Evolutionary conservation across 2,888 invertebrate genomes (phyloP).

Genomic region (Nasonia oneida): DNA sequence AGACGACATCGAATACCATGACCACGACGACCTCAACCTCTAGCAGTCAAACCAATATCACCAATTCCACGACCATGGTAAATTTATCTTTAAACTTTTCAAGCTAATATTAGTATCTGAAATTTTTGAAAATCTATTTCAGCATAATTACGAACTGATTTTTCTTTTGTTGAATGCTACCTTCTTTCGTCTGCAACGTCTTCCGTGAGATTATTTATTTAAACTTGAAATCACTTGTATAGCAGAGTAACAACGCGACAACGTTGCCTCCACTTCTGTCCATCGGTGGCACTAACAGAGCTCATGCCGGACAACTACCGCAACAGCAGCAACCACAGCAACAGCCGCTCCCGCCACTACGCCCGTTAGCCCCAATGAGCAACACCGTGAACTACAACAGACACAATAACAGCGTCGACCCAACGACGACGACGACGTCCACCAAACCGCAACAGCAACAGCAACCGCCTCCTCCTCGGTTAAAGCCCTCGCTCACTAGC

Average conservation of each 20-base stretch:
- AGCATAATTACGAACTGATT: neutral
- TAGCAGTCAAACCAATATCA: constrained; percentile 74
- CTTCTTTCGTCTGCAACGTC: neutral
- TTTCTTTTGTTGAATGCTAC: neutral
- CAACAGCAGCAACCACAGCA: constrained; percentile 68
- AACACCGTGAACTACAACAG: constrained; percentile 69
- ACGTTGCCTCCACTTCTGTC: constrained; percentile 70
- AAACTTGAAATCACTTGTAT: neutral
- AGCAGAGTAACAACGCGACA: constrained; percentile 55
- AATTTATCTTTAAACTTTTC: constrained; percentile 10
- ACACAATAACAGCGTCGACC: constrained; percentile 70
- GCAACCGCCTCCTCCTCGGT: constrained; percentile 73
- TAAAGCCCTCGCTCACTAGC: constrained; percentile 72
- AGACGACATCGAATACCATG: constrained; percentile 70
- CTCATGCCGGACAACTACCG: constrained; percentile 66
- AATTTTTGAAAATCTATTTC: neutral
- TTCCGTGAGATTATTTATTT: neutral
- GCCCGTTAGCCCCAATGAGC: constrained; percentile 71
- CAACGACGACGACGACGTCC: constrained; percentile 61
- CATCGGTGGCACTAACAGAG: constrained; percentile 66
- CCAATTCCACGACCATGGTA: constrained; percentile 71
- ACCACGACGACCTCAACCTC: constrained; percentile 73
- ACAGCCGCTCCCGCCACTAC: constrained; percentile 64
- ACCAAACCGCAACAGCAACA: constrained; percentile 65
- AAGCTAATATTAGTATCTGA: neutral